phyloP scores from a whole-genome alignment of 2,888 invertebrate genomes.

The Epinotia brunnichana region DNA sequence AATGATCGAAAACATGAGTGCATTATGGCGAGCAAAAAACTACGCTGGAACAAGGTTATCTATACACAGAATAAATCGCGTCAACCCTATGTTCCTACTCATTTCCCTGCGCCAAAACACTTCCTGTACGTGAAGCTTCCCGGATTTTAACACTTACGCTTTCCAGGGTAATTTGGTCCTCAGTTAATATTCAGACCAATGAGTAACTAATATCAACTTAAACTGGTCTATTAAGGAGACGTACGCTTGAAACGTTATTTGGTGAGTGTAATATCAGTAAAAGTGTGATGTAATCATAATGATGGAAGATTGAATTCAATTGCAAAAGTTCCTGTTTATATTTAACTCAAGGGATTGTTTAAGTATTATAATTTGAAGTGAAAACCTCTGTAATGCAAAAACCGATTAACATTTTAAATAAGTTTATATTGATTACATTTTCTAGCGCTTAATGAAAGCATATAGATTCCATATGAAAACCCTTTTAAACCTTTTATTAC shows the following conservation, averaged over 20 bases:
- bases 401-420: no score
- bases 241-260: constrained; percentile 14
- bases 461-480: no score
- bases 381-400: no score
- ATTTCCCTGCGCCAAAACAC: constrained; percentile 48
- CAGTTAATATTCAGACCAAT: not conserved
- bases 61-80: not conserved
- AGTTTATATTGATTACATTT: no score
- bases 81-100: constrained; percentile 26
- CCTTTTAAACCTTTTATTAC: no score
- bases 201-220: not conserved
- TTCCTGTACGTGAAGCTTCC: constrained; percentile 46
- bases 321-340: not conserved
- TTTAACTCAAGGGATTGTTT: no score
- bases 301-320: not conserved
- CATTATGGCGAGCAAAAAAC: not conserved
- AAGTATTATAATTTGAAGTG: no score
- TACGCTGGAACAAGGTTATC: not conserved
- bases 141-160: constrained; percentile 42
- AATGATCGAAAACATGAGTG: no score
- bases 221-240: constrained; percentile 14
- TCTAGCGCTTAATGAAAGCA: no score
- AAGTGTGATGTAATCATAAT: constrained; percentile 24
- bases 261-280: constrained; percentile 28
- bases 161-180: constrained; percentile 26